Evolutionary conservation across 1,140 invertebrate species (phyloP).

Genomic region (Diploscapter pachys): DNA sequence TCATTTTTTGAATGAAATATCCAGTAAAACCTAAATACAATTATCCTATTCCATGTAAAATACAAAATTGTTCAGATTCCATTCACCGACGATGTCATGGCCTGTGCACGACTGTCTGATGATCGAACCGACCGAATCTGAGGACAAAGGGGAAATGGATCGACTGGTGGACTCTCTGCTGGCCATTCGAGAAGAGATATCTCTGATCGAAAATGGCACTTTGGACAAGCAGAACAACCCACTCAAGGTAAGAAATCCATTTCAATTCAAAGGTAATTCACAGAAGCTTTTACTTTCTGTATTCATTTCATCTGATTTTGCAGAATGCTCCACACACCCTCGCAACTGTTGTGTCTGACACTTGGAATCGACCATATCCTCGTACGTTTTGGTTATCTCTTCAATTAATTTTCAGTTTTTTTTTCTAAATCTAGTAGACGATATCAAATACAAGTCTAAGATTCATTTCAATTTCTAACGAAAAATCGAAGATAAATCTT

Average conservation of each 20-base stretch:
- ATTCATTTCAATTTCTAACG: too few relatives aligned
- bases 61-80: conserved; percentile 70
- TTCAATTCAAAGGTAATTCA: conserved; percentile 18
- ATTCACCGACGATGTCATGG: conserved; percentile 98
- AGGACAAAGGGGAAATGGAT: conserved; percentile 90
- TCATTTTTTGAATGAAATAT: neutral
- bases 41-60: too few relatives aligned
- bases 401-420: too few relatives aligned
- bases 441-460: too few relatives aligned
- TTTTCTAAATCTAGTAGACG: too few relatives aligned
- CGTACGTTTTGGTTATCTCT: conserved; percentile 33
- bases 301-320: conserved; percentile 27
- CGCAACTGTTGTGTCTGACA: conserved; percentile 74
- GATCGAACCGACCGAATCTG: conserved; percentile 98
- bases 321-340: conserved; percentile 92
- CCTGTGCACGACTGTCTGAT: conserved; percentile 92
- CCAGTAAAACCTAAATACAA: neutral
- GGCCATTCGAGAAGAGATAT: conserved; percentile 87
- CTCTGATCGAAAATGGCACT: conserved; percentile 82
- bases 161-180: conserved; percentile 85
- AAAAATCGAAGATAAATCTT: too few relatives aligned
- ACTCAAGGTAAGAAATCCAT: conserved; percentile 66
- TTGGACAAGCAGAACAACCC: conserved; percentile 83
- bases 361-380: conserved; percentile 88
- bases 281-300: conserved; percentile 13